Evolutionary conservation across 2,113 vertebrate genomes (phyloP), one percentile per base, ranked within the genome.

Genomic region (Antennarius striatus): DNA sequence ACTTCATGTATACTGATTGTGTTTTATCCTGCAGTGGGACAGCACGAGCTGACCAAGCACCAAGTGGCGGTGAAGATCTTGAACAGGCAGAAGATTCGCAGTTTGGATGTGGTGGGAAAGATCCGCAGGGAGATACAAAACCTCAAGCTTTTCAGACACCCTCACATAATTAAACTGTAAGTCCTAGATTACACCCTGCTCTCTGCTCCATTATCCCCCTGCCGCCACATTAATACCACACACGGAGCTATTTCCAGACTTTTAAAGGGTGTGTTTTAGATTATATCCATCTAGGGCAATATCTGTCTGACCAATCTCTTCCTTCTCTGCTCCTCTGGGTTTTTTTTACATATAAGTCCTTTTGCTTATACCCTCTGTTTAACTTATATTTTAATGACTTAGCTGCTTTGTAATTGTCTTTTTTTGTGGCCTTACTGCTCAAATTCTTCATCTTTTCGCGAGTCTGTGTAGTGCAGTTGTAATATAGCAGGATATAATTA

Each of bases 111-210:
- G 68, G 98, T 99, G 51, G 98, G 97, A 75, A 99, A 99, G 89
- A 99, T 99, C 79, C 96, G 96, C 29, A 88, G 97, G 62, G 98
- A 99, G 79, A 99, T 99, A 78, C 97, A 99, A 91, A 99, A 99
- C 86, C 96, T 99, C 79, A 99, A 99, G 83, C 96, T 99, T 73
- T 99, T 99, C 88, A 93, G 98, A 36, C 98, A 99, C 82, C 98
- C 98, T 67, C 98, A 99, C 83, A 99, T 99, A 91, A 99, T 99
- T 89, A 99, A 99, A 89, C 88, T 99, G 98, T 98, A 93, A 97
- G 96, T 93, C 87, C 74, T 70, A 73, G 82, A 73, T 73, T 82
- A 83, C 62, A 75, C 54, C 68, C 79, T 69, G n/a, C 69, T 79
- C 14, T 16, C 71, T 61, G 28, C 60, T 43, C 46, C 48, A 0